Base-by-base conservation (phyloP, 2,113 vertebrate genomes). In the Etia nguti region DNA sequence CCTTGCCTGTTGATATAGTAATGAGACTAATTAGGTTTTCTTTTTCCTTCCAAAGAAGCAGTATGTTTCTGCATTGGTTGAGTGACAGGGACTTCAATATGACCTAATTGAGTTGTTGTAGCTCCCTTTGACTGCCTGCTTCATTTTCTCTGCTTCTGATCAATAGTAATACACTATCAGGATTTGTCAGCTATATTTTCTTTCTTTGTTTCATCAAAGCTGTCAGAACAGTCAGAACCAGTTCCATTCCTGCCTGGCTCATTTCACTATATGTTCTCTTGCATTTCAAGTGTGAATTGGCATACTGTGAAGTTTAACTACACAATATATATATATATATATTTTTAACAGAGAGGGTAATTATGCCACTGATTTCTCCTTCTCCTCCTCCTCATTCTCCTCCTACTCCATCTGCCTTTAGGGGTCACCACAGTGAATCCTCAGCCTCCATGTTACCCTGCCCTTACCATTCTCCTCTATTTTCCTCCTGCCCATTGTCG, bases 111-210 rank as follows among this genome's bases (percentile, higher is more conserved):
- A 94, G 93, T 89, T 57, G 89, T 87, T 86, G 88, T 88, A 85
- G 91, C 90, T 89, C 87, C 41, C 84, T 31, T 36, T 34, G 83
- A 46, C 84, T 90, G 79, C 77, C 86, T 60, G 79, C 87, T 75
- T 89, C 59, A 73, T 70, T 89, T 79, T 12, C 75, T 55, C 80
- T 38, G 85, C 84, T 85, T 88, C 90, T 93, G 94, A 95, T 96
- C 95, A 92, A 95, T 95, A 96, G 89, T 88, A 90, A 91, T 88
- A 87, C 84, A 60, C 91, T 87, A 92, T 95, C 90, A 86, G 88
- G 79, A 81, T 91, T 90, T 93, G 90, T 94, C 93, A 94, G 92
- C 84, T 75, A 24, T 82, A 79, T 73, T 87, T 92, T 75, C 83
- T 82, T 48, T 85, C 86, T 91, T 82, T 84, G 85, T 91, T 88